A percentile compares a stretch with the other conserved stretches of the same genome.
Evolutionary conservation across 2,797 vertebrate species (phyloP).

Genomic region (Mormyrops attenuatus): DNA sequence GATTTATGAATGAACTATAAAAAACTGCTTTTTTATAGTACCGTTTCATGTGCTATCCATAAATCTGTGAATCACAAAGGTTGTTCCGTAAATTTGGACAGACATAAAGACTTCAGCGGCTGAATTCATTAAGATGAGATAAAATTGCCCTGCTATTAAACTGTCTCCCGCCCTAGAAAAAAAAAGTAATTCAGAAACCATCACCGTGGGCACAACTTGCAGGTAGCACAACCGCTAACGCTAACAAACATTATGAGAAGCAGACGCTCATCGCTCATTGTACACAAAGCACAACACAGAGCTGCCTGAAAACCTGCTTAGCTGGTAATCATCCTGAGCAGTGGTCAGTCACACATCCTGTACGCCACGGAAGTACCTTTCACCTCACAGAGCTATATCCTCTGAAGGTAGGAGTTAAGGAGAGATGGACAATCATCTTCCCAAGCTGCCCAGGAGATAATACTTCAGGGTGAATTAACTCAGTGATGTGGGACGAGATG

Average conservation of each 20-base stretch:
- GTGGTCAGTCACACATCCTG: not conserved
- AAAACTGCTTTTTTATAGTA: not conserved
- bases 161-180: not conserved
- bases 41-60: not conserved
- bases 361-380: not conserved
- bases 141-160: not conserved
- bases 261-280: not conserved
- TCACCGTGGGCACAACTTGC: not conserved
- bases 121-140: constrained; percentile 11
- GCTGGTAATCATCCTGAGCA: not conserved
- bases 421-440: too few species aligned
- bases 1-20: not conserved
- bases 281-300: not conserved
- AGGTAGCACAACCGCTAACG: not conserved
- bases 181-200: not conserved
- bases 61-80: not conserved
- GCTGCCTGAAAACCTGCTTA: not conserved
- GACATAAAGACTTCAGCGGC: constrained; percentile 10
- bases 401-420: too few species aligned
- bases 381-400: not conserved
- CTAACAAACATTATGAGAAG: not conserved
- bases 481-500: not conserved
- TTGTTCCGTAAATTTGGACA: not conserved
- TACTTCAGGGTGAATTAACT: not conserved
- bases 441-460: not conserved